These are phyloP conservation scores for Phaedon cochleariae DNA, from an alignment of 2,888 invertebrate species.

Conservation along the genomic window DNA sequence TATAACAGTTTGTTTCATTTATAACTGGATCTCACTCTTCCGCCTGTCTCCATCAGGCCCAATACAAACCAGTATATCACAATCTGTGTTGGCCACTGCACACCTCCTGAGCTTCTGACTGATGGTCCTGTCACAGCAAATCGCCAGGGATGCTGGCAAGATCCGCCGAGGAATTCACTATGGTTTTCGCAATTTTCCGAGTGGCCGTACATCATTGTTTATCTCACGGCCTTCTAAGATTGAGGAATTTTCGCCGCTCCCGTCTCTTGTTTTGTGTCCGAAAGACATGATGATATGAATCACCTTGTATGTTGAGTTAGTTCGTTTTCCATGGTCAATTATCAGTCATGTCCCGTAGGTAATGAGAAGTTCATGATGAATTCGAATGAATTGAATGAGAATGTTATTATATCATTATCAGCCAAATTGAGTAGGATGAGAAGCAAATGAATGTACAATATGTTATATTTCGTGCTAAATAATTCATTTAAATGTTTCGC, in stretches of 20 bases:
- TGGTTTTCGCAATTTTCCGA: constrained; percentile 57
- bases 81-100: constrained; percentile 21
- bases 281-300: no score
- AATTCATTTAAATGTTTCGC: no score
- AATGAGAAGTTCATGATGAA: no score
- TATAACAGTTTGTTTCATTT: background rate
- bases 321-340: no score
- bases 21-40: background rate
- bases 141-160: constrained; percentile 49
- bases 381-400: no score
- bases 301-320: no score
- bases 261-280: constrained; percentile 20
- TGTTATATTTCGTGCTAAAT: no score
- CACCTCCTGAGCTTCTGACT: constrained; percentile 56
- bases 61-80: constrained; percentile 17
- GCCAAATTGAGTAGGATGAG: no score
- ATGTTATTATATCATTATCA: no score
- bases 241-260: constrained; percentile 33
- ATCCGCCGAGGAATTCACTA: constrained; percentile 22
- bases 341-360: no score
- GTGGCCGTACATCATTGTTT: constrained; percentile 57
- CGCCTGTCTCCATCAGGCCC: constrained; percentile 1
- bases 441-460: no score
- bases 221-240: constrained; percentile 40
- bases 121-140: constrained; percentile 56